phyloP scores from a whole-genome alignment of 2,888 invertebrate species.

The Acanthococcus lagerstroemiae region DNA sequence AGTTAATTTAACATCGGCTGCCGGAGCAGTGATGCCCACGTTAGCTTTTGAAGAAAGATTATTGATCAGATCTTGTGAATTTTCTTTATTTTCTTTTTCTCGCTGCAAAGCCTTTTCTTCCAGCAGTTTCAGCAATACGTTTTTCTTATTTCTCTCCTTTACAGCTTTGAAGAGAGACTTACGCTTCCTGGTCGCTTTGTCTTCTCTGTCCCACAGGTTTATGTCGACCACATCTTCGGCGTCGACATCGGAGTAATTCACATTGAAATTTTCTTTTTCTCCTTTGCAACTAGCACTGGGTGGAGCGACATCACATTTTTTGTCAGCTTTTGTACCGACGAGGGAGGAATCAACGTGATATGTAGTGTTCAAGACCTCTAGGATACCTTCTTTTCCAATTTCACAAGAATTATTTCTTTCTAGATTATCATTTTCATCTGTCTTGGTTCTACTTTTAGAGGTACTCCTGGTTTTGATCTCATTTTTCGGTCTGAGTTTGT shows the following conservation, averaged over 20 bases:
- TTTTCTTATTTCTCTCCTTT: slow-evolving; percentile 19
- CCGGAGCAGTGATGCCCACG: background rate
- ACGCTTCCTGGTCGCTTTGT: background rate
- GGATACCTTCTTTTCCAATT: too few relatives aligned
- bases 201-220: slow-evolving; percentile 10
- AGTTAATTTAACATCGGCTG: background rate
- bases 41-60: background rate
- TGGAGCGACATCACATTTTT: too few relatives aligned
- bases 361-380: too few relatives aligned
- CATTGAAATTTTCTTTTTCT: background rate
- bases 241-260: background rate
- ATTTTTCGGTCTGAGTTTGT: too few relatives aligned
- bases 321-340: too few relatives aligned
- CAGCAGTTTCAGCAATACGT: background rate
- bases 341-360: too few relatives aligned
- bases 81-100: background rate
- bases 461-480: too few relatives aligned
- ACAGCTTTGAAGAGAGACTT: slow-evolving; percentile 1
- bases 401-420: too few relatives aligned
- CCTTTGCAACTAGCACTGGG: too few relatives aligned
- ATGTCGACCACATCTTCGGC: slow-evolving; percentile 5
- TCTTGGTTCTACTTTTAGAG: too few relatives aligned
- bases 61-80: background rate
- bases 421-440: too few relatives aligned
- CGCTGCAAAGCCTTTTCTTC: background rate